Conservation (phyloP, 2,888 invertebrate species). For the Lycia hirtaria region DNA sequence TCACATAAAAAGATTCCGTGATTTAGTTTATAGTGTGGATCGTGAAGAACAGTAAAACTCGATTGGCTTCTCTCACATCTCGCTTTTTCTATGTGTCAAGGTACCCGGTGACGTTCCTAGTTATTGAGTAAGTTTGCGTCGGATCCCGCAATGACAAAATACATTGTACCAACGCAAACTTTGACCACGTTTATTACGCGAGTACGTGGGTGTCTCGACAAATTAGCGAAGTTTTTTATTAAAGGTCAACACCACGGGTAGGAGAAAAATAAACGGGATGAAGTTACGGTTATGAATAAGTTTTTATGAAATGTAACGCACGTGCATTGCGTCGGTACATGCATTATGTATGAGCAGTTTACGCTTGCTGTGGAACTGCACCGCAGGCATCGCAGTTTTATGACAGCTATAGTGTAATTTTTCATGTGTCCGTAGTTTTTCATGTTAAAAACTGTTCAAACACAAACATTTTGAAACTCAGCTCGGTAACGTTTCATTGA, state of each 20-base stretch:
- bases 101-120: conserved; percentile 39
- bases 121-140: conserved; percentile 44
- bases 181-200: conserved; percentile 45
- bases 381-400: conserved; percentile 50
- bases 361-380: conserved; percentile 31
- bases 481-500: too few relatives aligned
- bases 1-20: conserved; percentile 26
- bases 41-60: conserved; percentile 36
- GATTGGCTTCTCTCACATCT: conserved; percentile 38
- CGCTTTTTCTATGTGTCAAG: conserved; percentile 27
- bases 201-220: conserved; percentile 38
- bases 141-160: conserved; percentile 49
- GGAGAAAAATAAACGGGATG: neutral
- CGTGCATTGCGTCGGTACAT: conserved; percentile 30
- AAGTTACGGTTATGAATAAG: conserved; percentile 6
- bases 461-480: neutral
- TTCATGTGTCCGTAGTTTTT: conserved; percentile 29
- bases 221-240: conserved; percentile 34
- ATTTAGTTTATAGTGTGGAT: conserved; percentile 32
- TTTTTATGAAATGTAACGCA: conserved; percentile 24
- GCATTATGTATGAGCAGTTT: conserved; percentile 43
- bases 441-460: conserved; percentile 30
- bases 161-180: conserved; percentile 46
- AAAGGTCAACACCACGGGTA: conserved; percentile 25
- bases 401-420: conserved; percentile 46